Percentiles rank a stretch among this genome's conserved stretches.
Conservation (phyloP, 1,140 invertebrate genomes). For the Drosophila kikkawai region DNA sequence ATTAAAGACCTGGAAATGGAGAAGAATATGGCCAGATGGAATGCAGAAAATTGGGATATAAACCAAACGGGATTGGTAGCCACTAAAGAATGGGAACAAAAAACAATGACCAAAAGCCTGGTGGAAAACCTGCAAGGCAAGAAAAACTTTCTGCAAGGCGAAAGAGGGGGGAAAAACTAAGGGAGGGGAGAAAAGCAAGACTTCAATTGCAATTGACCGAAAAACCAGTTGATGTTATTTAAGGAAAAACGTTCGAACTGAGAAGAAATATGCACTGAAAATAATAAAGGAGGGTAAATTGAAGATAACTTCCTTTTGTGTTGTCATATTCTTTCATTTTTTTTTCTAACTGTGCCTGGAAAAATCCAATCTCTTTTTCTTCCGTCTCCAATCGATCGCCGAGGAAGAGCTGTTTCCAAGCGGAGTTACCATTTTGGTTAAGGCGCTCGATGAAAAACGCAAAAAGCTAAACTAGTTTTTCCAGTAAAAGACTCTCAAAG, state of each 20-base stretch:
- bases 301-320: background rate
- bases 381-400: background rate
- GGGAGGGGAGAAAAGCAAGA: background rate
- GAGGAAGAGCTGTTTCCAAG: conserved; percentile 15
- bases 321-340: background rate
- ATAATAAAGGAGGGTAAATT: background rate
- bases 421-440: conserved; percentile 15
- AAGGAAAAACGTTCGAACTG: conserved; percentile 25
- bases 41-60: conserved; percentile 35
- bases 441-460: conserved; percentile 27
- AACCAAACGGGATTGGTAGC: conserved; percentile 12
- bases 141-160: conserved; percentile 19
- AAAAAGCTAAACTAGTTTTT: conserved; percentile 41
- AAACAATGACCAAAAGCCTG: background rate
- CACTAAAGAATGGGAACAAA: conserved; percentile 19
- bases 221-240: conserved; percentile 48
- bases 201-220: conserved; percentile 40
- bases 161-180: background rate
- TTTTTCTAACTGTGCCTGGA: conserved; percentile 8
- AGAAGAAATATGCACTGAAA: conserved; percentile 1
- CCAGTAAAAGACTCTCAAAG: conserved; percentile 27
- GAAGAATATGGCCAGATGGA: conserved; percentile 21
- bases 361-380: conserved; percentile 9
- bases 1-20: conserved; percentile 12
- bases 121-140: conserved; percentile 31